Conservation (phyloP, 2,888 invertebrate genomes). For the Microdon myrmicae region DNA sequence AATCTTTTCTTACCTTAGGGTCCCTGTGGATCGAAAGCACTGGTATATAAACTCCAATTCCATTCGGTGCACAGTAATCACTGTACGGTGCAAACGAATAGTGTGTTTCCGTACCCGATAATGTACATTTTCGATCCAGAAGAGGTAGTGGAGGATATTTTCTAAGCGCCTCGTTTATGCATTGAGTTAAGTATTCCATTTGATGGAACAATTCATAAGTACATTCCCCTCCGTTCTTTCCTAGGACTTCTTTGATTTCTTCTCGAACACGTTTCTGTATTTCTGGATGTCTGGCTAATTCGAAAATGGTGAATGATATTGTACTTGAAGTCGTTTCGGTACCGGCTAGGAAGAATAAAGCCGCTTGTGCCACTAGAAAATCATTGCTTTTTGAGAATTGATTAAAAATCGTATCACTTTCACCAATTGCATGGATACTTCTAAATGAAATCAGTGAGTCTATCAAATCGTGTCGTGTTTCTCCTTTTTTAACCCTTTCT, state of each 20-base stretch:
- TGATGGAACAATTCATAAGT: slow-evolving; percentile 66
- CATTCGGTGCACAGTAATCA: slow-evolving; percentile 58
- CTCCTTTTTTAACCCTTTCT: slow-evolving; percentile 64
- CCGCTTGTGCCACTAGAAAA: slow-evolving; percentile 63
- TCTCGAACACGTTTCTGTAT: slow-evolving; percentile 64
- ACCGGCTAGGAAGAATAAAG: slow-evolving; percentile 63
- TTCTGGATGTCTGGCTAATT: slow-evolving; percentile 64
- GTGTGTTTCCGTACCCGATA: slow-evolving; percentile 53
- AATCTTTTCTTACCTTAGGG: slow-evolving; percentile 63
- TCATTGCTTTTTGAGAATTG: slow-evolving; percentile 57
- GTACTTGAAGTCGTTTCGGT: slow-evolving; percentile 66
- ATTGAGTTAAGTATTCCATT: slow-evolving; percentile 67
- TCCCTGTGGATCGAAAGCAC: slow-evolving; percentile 62
- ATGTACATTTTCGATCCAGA: slow-evolving; percentile 63
- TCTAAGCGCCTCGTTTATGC: slow-evolving; percentile 63
- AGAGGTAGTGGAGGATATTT: slow-evolving; percentile 65
- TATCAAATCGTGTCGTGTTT: slow-evolving; percentile 67
- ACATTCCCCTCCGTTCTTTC: slow-evolving; percentile 61
- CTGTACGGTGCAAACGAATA: slow-evolving; percentile 60
- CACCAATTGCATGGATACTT: slow-evolving; percentile 46
- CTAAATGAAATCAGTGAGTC: slow-evolving; percentile 68
- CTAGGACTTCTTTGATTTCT: slow-evolving; percentile 65
- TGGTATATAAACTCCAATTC: slow-evolving; percentile 63
- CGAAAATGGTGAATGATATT: slow-evolving; percentile 65
- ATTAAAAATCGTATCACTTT: slow-evolving; percentile 51